Evolutionary conservation across 2,797 vertebrate genomes (phyloP), one percentile per base, ranked within the genome.

Genomic region (Petrocephalus sullivani): DNA sequence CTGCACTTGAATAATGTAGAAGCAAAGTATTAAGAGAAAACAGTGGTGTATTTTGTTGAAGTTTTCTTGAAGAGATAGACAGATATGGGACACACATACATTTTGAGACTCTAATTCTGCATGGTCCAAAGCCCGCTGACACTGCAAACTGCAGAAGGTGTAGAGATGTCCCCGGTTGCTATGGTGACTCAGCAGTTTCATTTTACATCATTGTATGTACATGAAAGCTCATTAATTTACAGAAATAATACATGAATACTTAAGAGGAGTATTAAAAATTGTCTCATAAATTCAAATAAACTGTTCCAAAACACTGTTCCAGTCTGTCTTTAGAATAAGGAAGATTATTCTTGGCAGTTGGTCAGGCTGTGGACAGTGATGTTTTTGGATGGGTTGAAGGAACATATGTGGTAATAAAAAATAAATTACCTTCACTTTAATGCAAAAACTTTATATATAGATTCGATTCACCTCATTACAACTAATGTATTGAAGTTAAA

Each of bases 211-310:
- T 87, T 16, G 87, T 90, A 85, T 93, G 93, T 92, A 93, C 91
- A 90, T 90, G 89, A n/a, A n/a, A n/a, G n/a, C 94, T 93, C 93
- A 94, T 95, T 95, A 93, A 90, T 96, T 96, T 95, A 90, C 91
- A 93, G 93, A 93, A 95, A 95, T 92, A 93, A 95, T 92, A 94
- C 90, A 93, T 94, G 93, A 92, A 92, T 89, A 87, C 87, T 91
- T 93, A 92, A 93, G 93, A 58, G 88, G 92, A 93, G 92, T 87
- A 94, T 94, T 92, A 94, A 95, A 94, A 92, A 95, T 95, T 95
- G 95, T 93, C 94, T 93, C 94, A 92, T 95, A 95, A 94, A 95
- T 92, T 93, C 91, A 91, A 92, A 88, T 90, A 91, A 89, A 90
- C 84, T 58, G 84, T 60, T 33, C 88, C 75, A 87, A 93, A 93